Evolutionary conservation across 2,888 invertebrate genomes (phyloP).

Genomic region (Torymus aiolomorphi): DNA sequence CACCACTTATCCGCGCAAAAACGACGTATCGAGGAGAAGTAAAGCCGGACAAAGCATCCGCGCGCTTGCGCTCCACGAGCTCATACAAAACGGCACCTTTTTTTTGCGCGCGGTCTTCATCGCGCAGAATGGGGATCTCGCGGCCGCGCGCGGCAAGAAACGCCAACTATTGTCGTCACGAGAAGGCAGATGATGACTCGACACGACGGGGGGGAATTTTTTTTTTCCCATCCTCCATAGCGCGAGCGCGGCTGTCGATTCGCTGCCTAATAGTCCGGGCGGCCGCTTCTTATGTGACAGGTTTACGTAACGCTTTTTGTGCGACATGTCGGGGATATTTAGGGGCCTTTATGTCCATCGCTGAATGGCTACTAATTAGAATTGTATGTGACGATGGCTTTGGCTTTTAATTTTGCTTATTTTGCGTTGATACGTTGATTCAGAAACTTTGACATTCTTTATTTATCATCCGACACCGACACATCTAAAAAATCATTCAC

Average conservation of each 20-base stretch:
- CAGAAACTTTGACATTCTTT: too few relatives aligned
- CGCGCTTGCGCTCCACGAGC: too few relatives aligned
- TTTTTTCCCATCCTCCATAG: background rate
- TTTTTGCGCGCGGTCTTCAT: background rate
- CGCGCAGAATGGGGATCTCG: slow-evolving; percentile 12
- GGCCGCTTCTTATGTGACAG: background rate
- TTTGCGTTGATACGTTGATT: too few relatives aligned
- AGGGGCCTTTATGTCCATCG: background rate
- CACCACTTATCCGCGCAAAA: too few relatives aligned
- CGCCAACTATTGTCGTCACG: slow-evolving; percentile 20
- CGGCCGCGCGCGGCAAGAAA: slow-evolving; percentile 26
- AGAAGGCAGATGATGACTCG: slow-evolving; percentile 46
- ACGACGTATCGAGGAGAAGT: background rate
- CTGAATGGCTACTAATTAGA: background rate
- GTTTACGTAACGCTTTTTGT: slow-evolving; percentile 1
- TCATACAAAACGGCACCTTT: background rate
- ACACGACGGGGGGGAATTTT: background rate
- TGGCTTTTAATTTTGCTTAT: background rate
- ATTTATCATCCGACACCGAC: too few relatives aligned
- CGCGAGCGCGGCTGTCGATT: slow-evolving; percentile 9
- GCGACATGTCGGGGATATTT: too few relatives aligned
- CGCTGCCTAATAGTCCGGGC: slow-evolving; percentile 30
- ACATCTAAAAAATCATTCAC: too few relatives aligned
- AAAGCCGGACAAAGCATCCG: background rate
- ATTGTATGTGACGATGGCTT: background rate